These are phyloP conservation scores for Catostylus mosaicus DNA, from an alignment of 30 jellyfish, hydroid and myxozoan genomes.

Conservation along the genomic window DNA sequence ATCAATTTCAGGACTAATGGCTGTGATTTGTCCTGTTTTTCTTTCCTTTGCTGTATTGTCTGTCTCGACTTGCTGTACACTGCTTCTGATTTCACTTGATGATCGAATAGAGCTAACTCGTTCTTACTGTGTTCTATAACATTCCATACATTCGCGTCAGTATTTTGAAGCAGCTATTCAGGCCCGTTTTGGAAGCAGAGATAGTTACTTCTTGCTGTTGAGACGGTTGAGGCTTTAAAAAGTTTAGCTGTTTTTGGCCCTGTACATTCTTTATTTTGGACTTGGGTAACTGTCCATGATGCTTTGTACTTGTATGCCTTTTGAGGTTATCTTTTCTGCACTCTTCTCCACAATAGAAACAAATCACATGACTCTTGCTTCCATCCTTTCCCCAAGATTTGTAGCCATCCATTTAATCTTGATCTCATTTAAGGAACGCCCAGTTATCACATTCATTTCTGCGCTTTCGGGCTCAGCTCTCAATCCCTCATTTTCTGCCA, in stretches of 20 bases:
- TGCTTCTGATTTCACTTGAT: background rate
- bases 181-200: background rate
- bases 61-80: conserved; percentile 6
- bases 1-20: background rate
- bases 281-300: conserved; percentile 36
- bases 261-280: conserved; percentile 30
- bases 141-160: background rate
- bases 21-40: background rate
- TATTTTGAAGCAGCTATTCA: background rate
- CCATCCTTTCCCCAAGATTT: conserved; percentile 60
- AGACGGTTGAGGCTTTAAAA: conserved; percentile 5
- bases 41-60: background rate
- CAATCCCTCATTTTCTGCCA: conserved; percentile 3
- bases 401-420: background rate
- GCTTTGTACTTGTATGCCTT: conserved; percentile 33
- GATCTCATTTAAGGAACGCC: background rate
- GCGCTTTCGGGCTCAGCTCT: background rate
- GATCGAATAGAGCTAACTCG: background rate
- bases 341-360: conserved; percentile 43
- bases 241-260: conserved; percentile 27
- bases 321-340: conserved; percentile 58
- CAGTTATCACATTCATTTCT: background rate
- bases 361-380: conserved; percentile 34
- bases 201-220: conserved; percentile 1
- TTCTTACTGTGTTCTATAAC: background rate